A percentile compares a stretch with the other conserved stretches of the same genome.
phyloP scores from a whole-genome alignment of 2,113 vertebrate species.

The Proterorhinus semilunaris region DNA sequence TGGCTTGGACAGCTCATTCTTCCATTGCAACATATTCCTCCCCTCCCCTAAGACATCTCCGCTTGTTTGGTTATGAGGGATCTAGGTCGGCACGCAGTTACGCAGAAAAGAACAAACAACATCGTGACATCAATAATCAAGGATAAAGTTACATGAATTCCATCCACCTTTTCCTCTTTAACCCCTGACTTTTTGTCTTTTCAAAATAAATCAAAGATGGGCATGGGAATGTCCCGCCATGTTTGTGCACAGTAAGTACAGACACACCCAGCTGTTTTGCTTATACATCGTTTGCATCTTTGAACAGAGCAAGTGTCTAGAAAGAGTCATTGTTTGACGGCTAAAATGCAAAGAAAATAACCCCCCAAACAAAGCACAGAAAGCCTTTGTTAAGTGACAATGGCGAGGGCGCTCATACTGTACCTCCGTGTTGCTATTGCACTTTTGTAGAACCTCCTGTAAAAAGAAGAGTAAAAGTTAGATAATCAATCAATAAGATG shows the following conservation, averaged over 20 bases:
- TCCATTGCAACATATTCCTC: not conserved
- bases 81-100: not conserved
- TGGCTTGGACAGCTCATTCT: not conserved
- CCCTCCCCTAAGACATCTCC: not conserved
- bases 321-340: constrained; percentile 44
- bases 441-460: constrained; percentile 79
- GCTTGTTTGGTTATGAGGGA: not conserved
- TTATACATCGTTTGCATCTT: constrained; percentile 21
- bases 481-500: not conserved
- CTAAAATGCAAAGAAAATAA: constrained; percentile 7
- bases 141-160: not conserved
- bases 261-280: constrained; percentile 18
- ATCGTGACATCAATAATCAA: not conserved
- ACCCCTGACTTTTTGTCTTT: too few relatives aligned
- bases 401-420: constrained; percentile 8
- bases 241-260: too few relatives aligned
- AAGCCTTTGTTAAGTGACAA: constrained; percentile 25
- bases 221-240: too few relatives aligned
- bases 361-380: constrained; percentile 23
- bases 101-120: not conserved
- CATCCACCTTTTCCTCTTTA: not conserved
- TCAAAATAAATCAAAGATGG: not conserved
- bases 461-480: not conserved
- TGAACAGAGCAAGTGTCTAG: constrained; percentile 6
- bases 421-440: constrained; percentile 79